Evolutionary conservation across 2,113 vertebrate species (phyloP), one percentile per base, ranked within the genome.

Genomic region (Leuciscus idus): DNA sequence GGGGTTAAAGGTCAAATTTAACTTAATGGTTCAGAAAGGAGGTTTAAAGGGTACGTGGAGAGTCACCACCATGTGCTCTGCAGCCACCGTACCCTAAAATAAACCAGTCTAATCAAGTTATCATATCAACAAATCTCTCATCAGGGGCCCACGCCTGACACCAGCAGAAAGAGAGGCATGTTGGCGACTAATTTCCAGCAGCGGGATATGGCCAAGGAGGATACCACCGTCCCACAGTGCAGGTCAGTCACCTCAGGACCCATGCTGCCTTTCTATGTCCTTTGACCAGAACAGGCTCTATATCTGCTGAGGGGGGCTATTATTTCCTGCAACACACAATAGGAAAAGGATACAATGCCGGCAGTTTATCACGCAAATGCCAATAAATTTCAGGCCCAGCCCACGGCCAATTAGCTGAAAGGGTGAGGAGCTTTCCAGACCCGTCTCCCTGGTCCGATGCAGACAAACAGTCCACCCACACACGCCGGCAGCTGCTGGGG

Each of bases 171-270:
- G 92, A 95, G 93, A 93, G 93, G 89, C 93, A 89, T 95, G 91
- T 92, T 94, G 95, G 92, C 91, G 94, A 96, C 96, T 96, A 98
- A 98, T 98, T 97, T 97, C 92, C 93, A 96, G 94, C 96, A 96
- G 96, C 97, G 84, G 97, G 97, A 93, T 4, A 89, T 93, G 94
- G 95, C 43, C 77, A 95, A 94, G 96, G 90, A 48, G 93, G 90
- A 91, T 79, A 5, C 50, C 88, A 10, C 2, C 48, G 91, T 93
- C 96, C 95, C 15, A 93, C 95, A 91, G 94, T 91, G 95, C 95
- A 91, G 70, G 39, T 87, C 46, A 84, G 93, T 93, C 90, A 91
- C 66, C 87, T 93, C 89, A 92, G 95, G 92, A 93, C 92, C 91
- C 26, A 90, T 84, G 87, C 91, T 89, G 91, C 85, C 94, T 73